phyloP scores from a whole-genome alignment of 1,140 invertebrate genomes.

The Lysiphlebus fabarum region DNA sequence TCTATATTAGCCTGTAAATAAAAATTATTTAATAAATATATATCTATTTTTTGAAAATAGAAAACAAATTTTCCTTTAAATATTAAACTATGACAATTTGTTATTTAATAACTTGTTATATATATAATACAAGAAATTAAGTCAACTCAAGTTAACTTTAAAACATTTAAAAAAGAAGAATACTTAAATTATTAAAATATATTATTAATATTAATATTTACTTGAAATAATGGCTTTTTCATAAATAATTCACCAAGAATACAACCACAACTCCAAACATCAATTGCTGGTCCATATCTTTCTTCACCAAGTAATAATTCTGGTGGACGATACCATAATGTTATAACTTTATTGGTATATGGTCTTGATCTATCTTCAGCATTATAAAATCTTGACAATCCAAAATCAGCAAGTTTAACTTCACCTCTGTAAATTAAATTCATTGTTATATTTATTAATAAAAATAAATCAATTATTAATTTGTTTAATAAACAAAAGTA shows the following conservation, averaged over 20 bases:
- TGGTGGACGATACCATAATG: constrained; percentile 97
- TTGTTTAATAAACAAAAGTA: not conserved
- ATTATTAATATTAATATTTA: constrained; percentile 41
- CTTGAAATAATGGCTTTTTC: constrained; percentile 94
- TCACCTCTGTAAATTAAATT: constrained; percentile 73
- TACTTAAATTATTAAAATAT: constrained; percentile 5
- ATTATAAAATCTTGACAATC: constrained; percentile 92
- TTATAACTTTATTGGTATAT: constrained; percentile 99
- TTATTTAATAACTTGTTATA: too few species aligned
- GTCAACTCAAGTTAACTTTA: too few species aligned
- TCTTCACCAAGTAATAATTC: constrained; percentile 97
- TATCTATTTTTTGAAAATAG: constrained; percentile 11
- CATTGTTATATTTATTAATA: not conserved
- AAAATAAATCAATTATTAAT: constrained; percentile 13
- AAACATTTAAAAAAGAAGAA: too few species aligned
- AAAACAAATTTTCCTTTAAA: constrained; percentile 3
- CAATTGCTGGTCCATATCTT: constrained; percentile 95
- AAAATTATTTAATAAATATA: constrained; percentile 5
- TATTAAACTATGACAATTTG: not conserved
- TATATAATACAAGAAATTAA: too few species aligned
- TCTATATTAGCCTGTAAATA: constrained; percentile 80
- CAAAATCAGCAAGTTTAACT: constrained; percentile 98
- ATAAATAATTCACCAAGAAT: constrained; percentile 97
- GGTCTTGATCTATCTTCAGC: constrained; percentile 91
- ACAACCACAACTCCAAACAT: constrained; percentile 99